These are phyloP conservation scores for Ichneumoninae sp. DNA, from an alignment of 2,888 invertebrate genomes.

Conservation along the genomic window DNA sequence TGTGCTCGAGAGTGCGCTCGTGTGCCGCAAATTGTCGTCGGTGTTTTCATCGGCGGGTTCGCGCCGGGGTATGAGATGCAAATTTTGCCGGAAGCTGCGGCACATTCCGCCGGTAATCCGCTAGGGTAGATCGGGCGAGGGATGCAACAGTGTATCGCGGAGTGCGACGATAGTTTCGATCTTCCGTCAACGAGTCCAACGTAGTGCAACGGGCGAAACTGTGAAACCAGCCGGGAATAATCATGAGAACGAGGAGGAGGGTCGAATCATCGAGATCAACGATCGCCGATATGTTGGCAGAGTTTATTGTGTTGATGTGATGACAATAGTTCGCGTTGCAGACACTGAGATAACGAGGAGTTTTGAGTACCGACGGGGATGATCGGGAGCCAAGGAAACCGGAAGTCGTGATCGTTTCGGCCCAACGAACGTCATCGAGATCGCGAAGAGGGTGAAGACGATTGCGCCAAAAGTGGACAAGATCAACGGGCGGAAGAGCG, in stretches of 20 bases:
- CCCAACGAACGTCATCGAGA: not conserved
- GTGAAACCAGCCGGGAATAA: conserved; percentile 30
- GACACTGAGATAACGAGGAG: not conserved
- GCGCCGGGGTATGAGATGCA: not conserved
- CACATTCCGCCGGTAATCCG: conserved; percentile 6
- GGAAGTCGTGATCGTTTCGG: not conserved
- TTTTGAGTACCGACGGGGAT: not conserved
- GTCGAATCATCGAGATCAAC: conserved; percentile 32
- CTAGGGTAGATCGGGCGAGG: not conserved
- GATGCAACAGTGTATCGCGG: not conserved
- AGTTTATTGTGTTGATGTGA: conserved; percentile 53
- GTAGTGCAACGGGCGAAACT: conserved; percentile 13
- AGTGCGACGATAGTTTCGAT: conserved; percentile 35
- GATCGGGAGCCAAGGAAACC: not conserved
- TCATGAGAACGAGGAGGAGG: conserved; percentile 58
- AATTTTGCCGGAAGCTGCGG: not conserved
- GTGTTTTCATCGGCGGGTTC: not conserved
- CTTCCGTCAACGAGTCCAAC: not conserved
- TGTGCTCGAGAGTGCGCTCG: conserved; percentile 47
- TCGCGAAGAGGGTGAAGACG: not conserved
- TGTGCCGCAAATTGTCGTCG: not conserved
- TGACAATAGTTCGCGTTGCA: conserved; percentile 17
- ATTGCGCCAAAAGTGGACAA: not conserved
- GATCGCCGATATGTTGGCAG: conserved; percentile 1
- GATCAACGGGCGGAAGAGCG: not conserved